phyloP scores from a whole-genome alignment of 2,888 invertebrate genomes.

The Rosalia funebris region DNA sequence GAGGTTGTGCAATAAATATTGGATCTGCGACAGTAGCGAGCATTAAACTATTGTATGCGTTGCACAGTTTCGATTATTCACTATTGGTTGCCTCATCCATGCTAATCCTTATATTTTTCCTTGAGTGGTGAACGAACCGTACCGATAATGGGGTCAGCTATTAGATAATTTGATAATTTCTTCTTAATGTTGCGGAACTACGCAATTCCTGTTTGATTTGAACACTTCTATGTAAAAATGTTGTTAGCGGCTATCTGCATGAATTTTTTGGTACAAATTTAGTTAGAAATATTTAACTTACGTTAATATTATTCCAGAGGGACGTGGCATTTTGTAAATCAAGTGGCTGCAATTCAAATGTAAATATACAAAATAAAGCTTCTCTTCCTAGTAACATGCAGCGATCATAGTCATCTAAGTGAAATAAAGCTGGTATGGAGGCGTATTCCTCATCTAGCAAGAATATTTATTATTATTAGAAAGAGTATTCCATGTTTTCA shows the following conservation, averaged over 20 bases:
- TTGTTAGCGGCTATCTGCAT: not conserved
- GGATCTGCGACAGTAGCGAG: too few species aligned
- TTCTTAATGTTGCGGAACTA: too few species aligned
- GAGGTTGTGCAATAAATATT: too few species aligned
- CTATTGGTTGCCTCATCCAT: too few species aligned
- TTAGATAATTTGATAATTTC: too few species aligned
- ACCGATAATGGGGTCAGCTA: too few species aligned
- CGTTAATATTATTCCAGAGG: conserved; percentile 11
- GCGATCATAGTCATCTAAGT: conserved; percentile 42
- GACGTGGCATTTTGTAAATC: not conserved
- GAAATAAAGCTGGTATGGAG: conserved; percentile 40
- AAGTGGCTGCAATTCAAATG: conserved; percentile 24
- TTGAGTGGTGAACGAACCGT: too few species aligned
- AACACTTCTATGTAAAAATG: not conserved
- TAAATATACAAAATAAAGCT: conserved; percentile 39
- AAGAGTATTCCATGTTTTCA: too few species aligned
- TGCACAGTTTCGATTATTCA: too few species aligned
- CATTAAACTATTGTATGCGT: too few species aligned
- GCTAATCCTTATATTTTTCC: too few species aligned
- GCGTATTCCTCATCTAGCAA: conserved; percentile 39
- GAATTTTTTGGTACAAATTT: not conserved
- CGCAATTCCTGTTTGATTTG: too few species aligned
- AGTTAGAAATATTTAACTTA: not conserved
- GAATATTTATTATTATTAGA: not conserved
- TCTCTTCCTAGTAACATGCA: conserved; percentile 40